phyloP scores from a whole-genome alignment of 2,797 vertebrate genomes.

The Agapornis canus region DNA sequence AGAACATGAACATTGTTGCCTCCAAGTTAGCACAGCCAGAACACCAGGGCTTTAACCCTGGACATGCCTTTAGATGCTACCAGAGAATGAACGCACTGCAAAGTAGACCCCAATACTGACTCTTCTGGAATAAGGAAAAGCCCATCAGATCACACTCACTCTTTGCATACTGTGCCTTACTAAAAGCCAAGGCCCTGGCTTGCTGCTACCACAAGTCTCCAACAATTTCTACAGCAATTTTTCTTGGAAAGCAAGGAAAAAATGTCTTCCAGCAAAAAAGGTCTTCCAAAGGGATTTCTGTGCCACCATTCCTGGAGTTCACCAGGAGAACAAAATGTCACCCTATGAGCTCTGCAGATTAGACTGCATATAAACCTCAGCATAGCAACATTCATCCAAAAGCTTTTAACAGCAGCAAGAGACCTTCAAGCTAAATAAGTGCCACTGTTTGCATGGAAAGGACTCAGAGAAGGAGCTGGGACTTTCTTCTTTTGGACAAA shows the following conservation, averaged over 20 bases:
- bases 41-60: not conserved
- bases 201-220: not conserved
- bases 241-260: not conserved
- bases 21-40: not conserved
- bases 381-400: not conserved
- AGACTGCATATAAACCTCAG: not conserved
- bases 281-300: not conserved
- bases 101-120: not conserved
- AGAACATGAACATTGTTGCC: not conserved
- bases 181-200: not conserved
- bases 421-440: not conserved
- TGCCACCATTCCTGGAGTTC: not conserved
- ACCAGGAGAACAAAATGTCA: not conserved
- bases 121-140: not conserved
- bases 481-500: not conserved
- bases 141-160: accelerated
- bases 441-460: not conserved
- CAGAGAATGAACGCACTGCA: not conserved
- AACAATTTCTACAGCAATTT: not conserved
- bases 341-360: not conserved
- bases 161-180: not conserved
- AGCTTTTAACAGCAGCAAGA: not conserved
- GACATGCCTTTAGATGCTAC: not conserved
- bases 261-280: not conserved
- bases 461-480: not conserved